Percentiles rank a stretch among this genome's conserved stretches.
phyloP scores from a whole-genome alignment of 1,140 invertebrate species.

The Eufriesea mexicana region DNA sequence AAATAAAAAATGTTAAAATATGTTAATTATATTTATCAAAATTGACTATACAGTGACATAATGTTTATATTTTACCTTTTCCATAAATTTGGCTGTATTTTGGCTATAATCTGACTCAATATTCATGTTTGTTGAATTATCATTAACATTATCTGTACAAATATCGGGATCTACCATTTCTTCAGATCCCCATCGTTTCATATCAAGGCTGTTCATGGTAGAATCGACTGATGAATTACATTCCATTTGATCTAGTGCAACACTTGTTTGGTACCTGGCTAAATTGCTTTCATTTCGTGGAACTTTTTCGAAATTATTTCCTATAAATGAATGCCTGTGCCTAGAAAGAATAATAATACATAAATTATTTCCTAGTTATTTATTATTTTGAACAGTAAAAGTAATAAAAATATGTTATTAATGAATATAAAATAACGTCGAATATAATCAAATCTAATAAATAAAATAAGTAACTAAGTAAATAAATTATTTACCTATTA shows the following conservation, averaged over 20 bases:
- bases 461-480: no score
- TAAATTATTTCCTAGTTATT: not conserved
- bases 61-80: not conserved
- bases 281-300: slow-evolving; percentile 73
- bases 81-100: slow-evolving; percentile 2
- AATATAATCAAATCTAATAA: not conserved
- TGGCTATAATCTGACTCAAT: not conserved
- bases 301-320: slow-evolving; percentile 75
- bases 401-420: not conserved
- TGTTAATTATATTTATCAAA: not conserved
- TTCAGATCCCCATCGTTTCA: slow-evolving; percentile 24
- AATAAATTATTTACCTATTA: slow-evolving; percentile 77
- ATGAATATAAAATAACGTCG: not conserved
- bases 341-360: slow-evolving; percentile 50
- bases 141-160: not conserved
- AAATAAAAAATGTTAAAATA: not conserved
- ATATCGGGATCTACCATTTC: slow-evolving; percentile 6
- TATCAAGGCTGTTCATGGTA: slow-evolving; percentile 41
- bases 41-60: not conserved
- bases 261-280: slow-evolving; percentile 77
- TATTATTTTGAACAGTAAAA: not conserved
- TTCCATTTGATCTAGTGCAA: slow-evolving; percentile 76
- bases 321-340: slow-evolving; percentile 74
- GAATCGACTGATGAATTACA: slow-evolving; percentile 41
- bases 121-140: not conserved